Evolutionary conservation across 1,140 invertebrate species (phyloP), one percentile per base, ranked within the genome.

Genomic region (Diprion similis): DNA sequence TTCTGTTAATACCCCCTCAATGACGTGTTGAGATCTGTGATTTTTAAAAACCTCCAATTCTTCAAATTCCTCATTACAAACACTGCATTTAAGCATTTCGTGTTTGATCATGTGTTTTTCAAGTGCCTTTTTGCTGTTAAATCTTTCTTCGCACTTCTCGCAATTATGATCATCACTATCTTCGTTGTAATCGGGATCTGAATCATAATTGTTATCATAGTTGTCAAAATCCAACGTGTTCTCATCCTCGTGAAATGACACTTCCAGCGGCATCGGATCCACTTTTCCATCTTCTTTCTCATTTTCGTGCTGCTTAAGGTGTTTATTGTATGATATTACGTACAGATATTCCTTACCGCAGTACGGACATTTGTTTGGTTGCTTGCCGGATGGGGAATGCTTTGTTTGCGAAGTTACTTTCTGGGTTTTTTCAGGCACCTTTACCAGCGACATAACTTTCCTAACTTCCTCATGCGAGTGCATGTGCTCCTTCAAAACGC

Each of bases 301-400:
- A 24, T 78, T 82, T 64, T 86, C 84, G 18, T 88, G 86, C 68
- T 85, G 85, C 24, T 86, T 87, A 13, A 88, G 74, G 69, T 88
- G 87, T 70, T 88, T 88, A 46, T 82, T 87, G 70, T 82, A 88
- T 3, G 87, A 88, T 68, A 85, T 88, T 17, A 88, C 81, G 46
- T 88, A 88, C n/a, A 86, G 76, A 76, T 88, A 88, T 48, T 87
- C 85, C 75, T 88, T 88, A 11, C 86, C 86, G 71, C 87, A 88
- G 71, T 88, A 80, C 8, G 86, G 85, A 75, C 87, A 88, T 70
- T 87, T 88, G 67, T 84, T 88, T 1, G 82, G 73, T 71, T 80
- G 79, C 75, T 87, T 88, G n/a, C 87, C 86, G 4, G 86, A 87
- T 18, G 82, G 82, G 4, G 82, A 80, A 37, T 73, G 81, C 72